Base-by-base conservation (phyloP, 1,140 invertebrate genomes). In the Bombus sylvicola region DNA sequence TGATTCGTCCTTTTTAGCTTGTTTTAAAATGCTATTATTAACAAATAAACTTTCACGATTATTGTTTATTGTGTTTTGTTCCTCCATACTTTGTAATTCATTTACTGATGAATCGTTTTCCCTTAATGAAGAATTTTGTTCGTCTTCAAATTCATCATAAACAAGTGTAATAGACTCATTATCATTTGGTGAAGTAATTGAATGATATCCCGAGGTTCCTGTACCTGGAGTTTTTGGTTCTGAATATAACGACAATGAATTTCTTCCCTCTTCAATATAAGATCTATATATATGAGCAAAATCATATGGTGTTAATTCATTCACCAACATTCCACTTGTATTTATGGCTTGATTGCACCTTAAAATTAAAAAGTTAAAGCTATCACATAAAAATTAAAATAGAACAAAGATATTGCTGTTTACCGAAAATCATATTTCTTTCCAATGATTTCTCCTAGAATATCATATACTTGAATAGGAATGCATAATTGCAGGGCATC, bases 381-480 rank as follows among this genome's bases (percentile, higher is more conserved):
- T 57, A 25, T 37, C 37, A 68, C 8, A 28, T 31, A 57, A 13
- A 43, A 6, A 31, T 34, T 13, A n/a, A n/a, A 59, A 8, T 9
- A 22, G 2, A 37, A 43, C 57, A 25, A 72, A 78, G 34, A 37
- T 75, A 77, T 59, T 53, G 5, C 5, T 8, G 47, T 53, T 87
- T 91, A 95, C 91, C 94, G 87, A 76, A 94, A 95, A 69, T 94
- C 90, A 83, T 95, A 95, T 92, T 95, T 95, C 69, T 93, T 95
- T 6, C 94, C 94, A 62, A 94, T 92, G 1, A 89, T 34, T 87
- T 95, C 94, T 37, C 92, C 93, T 37, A 93, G 77, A 47, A 92
- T 75, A 87, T 94, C 93, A 12, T 91, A 86, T 28, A 94, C 83
- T 13, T 94, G 84, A 79, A 93, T 91, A 0, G 89, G 59, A 15